Conservation (phyloP, 2,888 invertebrate genomes). For the Volucella inflata region DNA sequence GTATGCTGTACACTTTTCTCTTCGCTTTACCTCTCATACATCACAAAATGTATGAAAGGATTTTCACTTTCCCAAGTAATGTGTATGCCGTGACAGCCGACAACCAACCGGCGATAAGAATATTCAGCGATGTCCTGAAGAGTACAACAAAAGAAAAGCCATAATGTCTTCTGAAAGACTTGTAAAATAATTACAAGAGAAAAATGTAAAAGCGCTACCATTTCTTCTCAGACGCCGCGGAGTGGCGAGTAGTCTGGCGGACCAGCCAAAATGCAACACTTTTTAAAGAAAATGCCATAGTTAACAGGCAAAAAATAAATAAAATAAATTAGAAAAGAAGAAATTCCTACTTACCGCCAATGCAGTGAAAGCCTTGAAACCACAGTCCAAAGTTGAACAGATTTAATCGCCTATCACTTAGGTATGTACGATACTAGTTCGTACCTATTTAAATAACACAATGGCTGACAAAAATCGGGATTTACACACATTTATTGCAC, state of each 20-base stretch:
- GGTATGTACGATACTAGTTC: too few relatives aligned
- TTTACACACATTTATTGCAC: too few relatives aligned
- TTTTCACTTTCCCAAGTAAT: constrained; percentile 62
- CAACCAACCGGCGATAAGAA: constrained; percentile 22
- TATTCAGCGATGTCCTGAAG: neutral
- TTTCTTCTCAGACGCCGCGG: neutral
- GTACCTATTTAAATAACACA: too few relatives aligned
- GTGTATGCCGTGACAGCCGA: neutral
- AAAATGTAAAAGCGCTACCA: constrained; percentile 5
- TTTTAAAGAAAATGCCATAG: too few relatives aligned
- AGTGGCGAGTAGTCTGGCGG: neutral
- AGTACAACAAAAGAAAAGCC: constrained; percentile 31
- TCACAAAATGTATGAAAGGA: constrained; percentile 43
- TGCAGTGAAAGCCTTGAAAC: too few relatives aligned
- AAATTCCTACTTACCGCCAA: too few relatives aligned
- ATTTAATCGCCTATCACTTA: too few relatives aligned
- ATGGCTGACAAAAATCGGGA: too few relatives aligned
- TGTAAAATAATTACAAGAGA: constrained; percentile 44
- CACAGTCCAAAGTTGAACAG: too few relatives aligned
- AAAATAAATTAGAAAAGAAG: too few relatives aligned
- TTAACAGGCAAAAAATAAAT: too few relatives aligned
- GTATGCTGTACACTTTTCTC: constrained; percentile 35
- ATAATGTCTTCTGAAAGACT: constrained; percentile 44
- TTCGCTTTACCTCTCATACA: constrained; percentile 36
- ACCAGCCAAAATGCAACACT: neutral